A percentile compares a stretch with the other conserved stretches of the same genome.
These are phyloP conservation scores for Lepus timidus DNA, from an alignment of 2,113 vertebrate genomes.

Conservation along the genomic window DNA sequence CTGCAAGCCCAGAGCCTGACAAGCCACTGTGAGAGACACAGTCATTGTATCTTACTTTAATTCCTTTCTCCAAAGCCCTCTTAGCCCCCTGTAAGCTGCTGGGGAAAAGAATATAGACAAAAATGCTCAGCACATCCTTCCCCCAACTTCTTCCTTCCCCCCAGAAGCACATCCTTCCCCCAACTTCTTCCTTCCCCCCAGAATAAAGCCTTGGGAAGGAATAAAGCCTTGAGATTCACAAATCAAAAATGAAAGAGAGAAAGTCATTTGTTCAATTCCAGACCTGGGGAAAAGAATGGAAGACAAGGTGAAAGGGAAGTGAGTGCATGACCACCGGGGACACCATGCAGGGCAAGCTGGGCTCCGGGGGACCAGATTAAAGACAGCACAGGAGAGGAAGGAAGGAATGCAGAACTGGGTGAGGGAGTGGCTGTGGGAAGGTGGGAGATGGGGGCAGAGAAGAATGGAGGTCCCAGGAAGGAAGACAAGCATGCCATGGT, in stretches of 20 bases:
- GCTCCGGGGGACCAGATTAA: background rate
- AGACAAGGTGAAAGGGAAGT: background rate
- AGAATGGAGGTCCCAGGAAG: background rate
- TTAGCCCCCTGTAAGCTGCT: background rate
- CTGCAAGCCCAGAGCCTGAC: no score
- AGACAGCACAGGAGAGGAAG: background rate
- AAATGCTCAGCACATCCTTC: background rate
- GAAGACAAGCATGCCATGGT: background rate
- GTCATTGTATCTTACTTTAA: background rate
- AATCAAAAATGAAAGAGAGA: background rate
- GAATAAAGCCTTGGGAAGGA: background rate
- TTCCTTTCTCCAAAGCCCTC: background rate
- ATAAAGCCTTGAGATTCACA: background rate
- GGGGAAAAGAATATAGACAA: background rate
- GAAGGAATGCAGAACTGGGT: background rate
- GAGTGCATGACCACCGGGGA: background rate
- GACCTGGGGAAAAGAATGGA: background rate
- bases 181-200: background rate
- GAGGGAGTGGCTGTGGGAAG: background rate
- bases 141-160: background rate
- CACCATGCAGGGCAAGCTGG: background rate
- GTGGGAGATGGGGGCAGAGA: background rate
- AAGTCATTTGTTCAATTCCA: background rate
- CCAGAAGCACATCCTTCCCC: background rate
- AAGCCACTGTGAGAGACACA: background rate